Evolutionary conservation across 2,888 invertebrate species (phyloP).

Genomic region (Aromia moschata): DNA sequence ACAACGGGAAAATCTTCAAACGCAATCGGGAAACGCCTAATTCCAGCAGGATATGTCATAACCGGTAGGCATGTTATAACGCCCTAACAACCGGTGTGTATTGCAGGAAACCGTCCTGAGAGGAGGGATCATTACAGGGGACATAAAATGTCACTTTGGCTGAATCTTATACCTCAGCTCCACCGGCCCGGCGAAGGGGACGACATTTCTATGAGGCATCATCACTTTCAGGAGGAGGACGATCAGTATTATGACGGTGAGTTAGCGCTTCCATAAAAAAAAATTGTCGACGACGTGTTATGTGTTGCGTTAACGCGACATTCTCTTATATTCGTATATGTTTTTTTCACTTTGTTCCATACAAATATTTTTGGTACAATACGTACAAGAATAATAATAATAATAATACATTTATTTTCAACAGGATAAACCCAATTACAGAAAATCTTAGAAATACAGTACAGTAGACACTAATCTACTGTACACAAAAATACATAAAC

Average conservation of each 20-base stretch:
- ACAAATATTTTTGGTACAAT: too few species aligned
- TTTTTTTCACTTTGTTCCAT: too few species aligned
- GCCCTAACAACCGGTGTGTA: constrained; percentile 14
- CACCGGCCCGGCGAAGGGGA: constrained; percentile 82
- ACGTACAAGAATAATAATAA: too few species aligned
- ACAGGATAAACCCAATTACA: too few species aligned
- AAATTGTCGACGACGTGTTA: constrained; percentile 3
- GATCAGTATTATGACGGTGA: constrained; percentile 83
- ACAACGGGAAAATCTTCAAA: too few species aligned
- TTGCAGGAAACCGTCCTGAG: constrained; percentile 75
- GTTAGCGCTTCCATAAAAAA: constrained; percentile 13
- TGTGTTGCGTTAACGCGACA: background rate
- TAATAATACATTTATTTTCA: too few species aligned
- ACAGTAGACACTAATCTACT: too few species aligned
- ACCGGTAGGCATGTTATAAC: constrained; percentile 15
- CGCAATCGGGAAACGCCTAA: background rate
- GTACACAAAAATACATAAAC: too few species aligned
- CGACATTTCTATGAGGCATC: constrained; percentile 86
- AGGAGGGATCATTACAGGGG: constrained; percentile 92
- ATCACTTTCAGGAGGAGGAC: constrained; percentile 85
- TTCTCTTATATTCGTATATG: too few species aligned
- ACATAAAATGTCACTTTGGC: constrained; percentile 91
- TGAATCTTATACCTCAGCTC: constrained; percentile 84
- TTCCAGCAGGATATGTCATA: constrained; percentile 4
- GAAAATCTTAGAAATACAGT: too few species aligned